A percentile compares a stretch with the other conserved stretches of the same genome.
phyloP scores from a whole-genome alignment of 2,888 invertebrate genomes.

The Polydrusus cervinus region DNA sequence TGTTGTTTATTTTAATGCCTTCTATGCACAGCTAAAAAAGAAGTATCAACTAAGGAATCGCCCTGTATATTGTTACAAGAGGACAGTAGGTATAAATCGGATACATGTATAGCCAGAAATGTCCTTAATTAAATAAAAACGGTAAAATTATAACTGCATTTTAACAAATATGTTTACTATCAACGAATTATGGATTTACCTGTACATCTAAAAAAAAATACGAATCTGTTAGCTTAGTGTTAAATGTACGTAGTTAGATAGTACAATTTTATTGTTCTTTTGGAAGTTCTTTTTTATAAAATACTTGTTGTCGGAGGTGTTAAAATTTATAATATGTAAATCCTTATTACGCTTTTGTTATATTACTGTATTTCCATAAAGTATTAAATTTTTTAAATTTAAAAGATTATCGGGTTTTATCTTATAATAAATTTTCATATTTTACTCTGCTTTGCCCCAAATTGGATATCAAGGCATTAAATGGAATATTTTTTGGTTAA shows the following conservation, averaged over 20 bases:
- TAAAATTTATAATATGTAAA: constrained; percentile 38
- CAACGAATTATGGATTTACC: constrained; percentile 18
- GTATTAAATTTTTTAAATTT: neutral
- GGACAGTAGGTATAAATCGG: too few species aligned
- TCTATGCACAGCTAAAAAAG: too few species aligned
- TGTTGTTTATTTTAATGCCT: too few species aligned
- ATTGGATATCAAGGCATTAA: too few species aligned
- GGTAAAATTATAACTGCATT: too few species aligned
- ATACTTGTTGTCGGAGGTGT: constrained; percentile 38
- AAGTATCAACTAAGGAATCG: too few species aligned
- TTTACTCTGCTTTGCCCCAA: neutral
- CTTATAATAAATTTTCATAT: neutral
- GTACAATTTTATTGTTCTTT: constrained; percentile 47
- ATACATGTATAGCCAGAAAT: too few species aligned
- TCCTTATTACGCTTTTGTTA: constrained; percentile 3
- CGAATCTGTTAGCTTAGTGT: constrained; percentile 34
- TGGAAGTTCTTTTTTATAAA: constrained; percentile 36
- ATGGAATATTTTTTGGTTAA: too few species aligned
- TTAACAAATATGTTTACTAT: neutral
- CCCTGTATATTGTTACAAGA: too few species aligned
- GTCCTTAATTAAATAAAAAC: too few species aligned
- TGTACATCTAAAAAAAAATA: constrained; percentile 12
- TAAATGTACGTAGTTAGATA: constrained; percentile 40
- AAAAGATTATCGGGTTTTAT: neutral
- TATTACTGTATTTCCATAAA: neutral